Conservation (phyloP, 2,888 invertebrate species). For the Papilio demoleus region DNA sequence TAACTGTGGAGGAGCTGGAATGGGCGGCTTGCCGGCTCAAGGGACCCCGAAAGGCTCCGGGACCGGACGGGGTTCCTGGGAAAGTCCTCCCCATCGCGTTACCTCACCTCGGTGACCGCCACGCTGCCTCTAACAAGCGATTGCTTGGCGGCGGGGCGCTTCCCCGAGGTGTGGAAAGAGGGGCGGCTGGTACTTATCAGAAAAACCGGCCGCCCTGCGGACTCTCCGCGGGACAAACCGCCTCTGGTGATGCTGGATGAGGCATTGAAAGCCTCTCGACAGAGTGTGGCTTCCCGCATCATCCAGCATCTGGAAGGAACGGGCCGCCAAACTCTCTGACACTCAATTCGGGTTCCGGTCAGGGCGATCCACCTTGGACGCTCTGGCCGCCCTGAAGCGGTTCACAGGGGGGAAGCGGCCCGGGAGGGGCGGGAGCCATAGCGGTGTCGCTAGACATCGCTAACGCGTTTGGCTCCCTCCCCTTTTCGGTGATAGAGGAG, state of each 20-base stretch:
- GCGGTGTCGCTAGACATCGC: no score
- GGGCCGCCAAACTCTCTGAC: background rate
- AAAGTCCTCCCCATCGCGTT: background rate
- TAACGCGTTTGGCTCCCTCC: no score
- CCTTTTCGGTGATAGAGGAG: no score
- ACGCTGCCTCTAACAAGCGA: conserved; percentile 31
- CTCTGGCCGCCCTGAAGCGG: background rate
- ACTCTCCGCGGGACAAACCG: no score
- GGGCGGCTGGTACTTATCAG: no score
- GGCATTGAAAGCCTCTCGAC: conserved; percentile 44
- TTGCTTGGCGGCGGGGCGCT: no score
- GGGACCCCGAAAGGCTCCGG: conserved; percentile 4
- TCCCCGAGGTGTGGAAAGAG: no score
- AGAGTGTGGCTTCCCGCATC: conserved; percentile 33
- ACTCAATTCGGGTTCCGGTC: background rate
- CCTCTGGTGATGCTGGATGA: no score
- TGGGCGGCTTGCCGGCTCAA: conserved; percentile 1
- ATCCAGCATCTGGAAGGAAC: background rate
- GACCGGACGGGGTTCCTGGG: conserved; percentile 17
- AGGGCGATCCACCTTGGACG: background rate
- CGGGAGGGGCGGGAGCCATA: no score
- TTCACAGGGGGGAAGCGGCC: no score
- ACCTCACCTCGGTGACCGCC: conserved; percentile 3
- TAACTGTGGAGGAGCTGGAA: background rate
- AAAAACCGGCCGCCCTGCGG: no score